Conservation (phyloP, 2,888 invertebrate genomes). For the Tenthredo scrophulariae region DNA sequence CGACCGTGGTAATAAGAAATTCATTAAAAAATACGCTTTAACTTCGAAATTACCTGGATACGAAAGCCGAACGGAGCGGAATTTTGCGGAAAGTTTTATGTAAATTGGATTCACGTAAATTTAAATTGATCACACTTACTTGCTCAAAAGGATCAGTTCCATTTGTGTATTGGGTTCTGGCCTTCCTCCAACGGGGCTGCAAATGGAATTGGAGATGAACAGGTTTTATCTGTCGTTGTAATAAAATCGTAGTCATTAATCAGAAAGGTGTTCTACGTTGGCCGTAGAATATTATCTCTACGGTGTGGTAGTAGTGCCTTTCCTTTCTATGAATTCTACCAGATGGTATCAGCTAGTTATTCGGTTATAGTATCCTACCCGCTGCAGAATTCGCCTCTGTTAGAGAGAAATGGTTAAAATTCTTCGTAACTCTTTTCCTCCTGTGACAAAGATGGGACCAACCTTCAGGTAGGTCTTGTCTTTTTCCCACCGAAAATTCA, state of each 20-base stretch:
- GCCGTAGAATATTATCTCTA: conserved; percentile 37
- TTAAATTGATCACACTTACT: conserved; percentile 43
- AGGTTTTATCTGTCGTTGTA: conserved; percentile 49
- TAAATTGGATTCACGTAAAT: conserved; percentile 43
- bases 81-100: conserved; percentile 34
- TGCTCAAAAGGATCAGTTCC: conserved; percentile 22
- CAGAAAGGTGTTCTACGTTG: conserved; percentile 49
- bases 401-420: conserved; percentile 29
- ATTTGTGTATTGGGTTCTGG: conserved; percentile 27
- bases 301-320: neutral
- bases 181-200: conserved; percentile 39
- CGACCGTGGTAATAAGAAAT: conserved; percentile 4
- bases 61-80: neutral
- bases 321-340: conserved; percentile 40
- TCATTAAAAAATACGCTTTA: conserved; percentile 2
- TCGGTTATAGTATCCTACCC: conserved; percentile 11
- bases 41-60: neutral
- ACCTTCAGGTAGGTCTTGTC: conserved; percentile 30
- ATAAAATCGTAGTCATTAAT: conserved; percentile 51
- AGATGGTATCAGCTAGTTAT: conserved; percentile 30
- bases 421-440: conserved; percentile 26
- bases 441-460: conserved; percentile 4
- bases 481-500: neutral
- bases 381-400: conserved; percentile 38
- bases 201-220: conserved; percentile 50